phyloP scores from a whole-genome alignment of 2,797 vertebrate species.

The Diplodus sargus region DNA sequence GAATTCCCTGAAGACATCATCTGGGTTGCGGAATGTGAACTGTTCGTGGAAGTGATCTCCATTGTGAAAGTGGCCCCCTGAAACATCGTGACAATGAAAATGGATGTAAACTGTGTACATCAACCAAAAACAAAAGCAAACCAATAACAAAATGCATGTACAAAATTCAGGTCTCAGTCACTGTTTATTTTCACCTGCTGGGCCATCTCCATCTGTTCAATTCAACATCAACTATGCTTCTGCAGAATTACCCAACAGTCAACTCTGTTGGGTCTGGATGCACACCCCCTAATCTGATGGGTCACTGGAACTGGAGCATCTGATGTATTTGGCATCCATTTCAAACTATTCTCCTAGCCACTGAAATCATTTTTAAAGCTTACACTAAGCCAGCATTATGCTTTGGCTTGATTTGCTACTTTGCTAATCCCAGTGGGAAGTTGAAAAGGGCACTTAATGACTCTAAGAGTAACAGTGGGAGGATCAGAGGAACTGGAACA shows the following conservation, averaged over 20 bases:
- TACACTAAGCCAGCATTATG: neutral
- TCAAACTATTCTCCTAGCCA: too few species aligned
- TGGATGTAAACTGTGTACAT: too few species aligned
- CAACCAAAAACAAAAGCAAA: neutral
- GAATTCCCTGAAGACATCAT: constrained; percentile 97
- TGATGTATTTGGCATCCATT: neutral
- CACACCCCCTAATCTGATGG: neutral
- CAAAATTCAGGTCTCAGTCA: neutral
- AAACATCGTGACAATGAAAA: constrained; percentile 2
- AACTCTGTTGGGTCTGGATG: neutral
- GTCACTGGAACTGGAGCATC: neutral
- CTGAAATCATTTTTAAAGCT: neutral
- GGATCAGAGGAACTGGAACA: neutral
- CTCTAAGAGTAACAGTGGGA: neutral
- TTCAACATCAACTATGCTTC: neutral
- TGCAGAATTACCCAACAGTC: neutral
- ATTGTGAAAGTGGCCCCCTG: constrained; percentile 79
- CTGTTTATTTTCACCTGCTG: neutral
- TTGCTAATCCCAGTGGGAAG: too few species aligned
- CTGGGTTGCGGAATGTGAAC: constrained; percentile 96
- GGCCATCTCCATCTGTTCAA: neutral
- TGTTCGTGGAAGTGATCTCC: constrained; percentile 82
- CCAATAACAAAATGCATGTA: neutral
- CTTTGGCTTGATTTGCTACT: neutral
- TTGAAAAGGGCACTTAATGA: too few species aligned